These are phyloP conservation scores for Hiodon tergisus DNA, from an alignment of 2,113 vertebrate species.

Conservation along the genomic window DNA sequence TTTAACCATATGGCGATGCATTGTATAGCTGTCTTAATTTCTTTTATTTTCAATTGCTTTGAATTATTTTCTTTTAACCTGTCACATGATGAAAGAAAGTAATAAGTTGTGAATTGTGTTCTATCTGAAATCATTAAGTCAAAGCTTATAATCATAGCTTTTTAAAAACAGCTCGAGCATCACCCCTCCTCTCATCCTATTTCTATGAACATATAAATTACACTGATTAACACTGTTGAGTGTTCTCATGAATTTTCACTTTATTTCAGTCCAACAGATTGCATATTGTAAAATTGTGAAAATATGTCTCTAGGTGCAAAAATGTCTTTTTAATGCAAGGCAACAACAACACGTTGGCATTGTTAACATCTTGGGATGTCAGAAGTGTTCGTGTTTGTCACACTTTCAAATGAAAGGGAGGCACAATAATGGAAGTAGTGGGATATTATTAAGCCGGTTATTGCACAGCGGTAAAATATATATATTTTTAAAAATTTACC, in stretches of 20 bases:
- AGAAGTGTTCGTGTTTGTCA: conserved; percentile 58
- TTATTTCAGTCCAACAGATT: conserved; percentile 62
- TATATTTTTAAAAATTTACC: too few relatives aligned
- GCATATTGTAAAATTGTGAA: conserved; percentile 53
- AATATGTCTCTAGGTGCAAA: conserved; percentile 61
- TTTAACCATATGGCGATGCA: conserved; percentile 25
- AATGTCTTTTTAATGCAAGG: conserved; percentile 53
- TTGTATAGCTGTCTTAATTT: conserved; percentile 32
- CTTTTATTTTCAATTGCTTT: conserved; percentile 37
- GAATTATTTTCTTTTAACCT: conserved; percentile 47
- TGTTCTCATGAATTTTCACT: conserved; percentile 46
- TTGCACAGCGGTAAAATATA: not conserved
- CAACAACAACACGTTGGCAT: conserved; percentile 51
- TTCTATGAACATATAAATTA: conserved; percentile 55
- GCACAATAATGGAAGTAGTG: conserved; percentile 35
- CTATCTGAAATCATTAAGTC: conserved; percentile 49
- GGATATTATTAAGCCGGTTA: conserved; percentile 49
- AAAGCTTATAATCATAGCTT: conserved; percentile 49
- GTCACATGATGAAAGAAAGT: conserved; percentile 46
- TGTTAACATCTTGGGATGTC: conserved; percentile 65
- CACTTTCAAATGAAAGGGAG: conserved; percentile 51
- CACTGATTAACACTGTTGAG: conserved; percentile 62
- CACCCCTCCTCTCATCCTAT: conserved; percentile 33
- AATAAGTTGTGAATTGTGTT: conserved; percentile 50
- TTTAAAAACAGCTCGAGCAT: conserved; percentile 49